Conservation (phyloP, 2,888 invertebrate species). For the Mesoligia furuncula region DNA sequence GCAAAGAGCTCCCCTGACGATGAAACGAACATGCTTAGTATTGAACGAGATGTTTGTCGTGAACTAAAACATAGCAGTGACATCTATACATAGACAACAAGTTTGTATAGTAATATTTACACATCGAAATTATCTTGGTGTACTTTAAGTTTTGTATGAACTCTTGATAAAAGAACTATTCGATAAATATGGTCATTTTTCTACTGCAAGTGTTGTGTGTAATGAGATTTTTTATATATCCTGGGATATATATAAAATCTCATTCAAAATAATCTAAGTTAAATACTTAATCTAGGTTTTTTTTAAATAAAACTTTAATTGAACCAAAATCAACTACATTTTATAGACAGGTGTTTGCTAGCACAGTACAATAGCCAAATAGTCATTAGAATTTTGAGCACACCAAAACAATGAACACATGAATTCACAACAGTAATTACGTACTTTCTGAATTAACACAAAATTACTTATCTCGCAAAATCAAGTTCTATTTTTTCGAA, state of each 20-base stretch:
- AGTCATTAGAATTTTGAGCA: not conserved
- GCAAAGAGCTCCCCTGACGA: conserved; percentile 50
- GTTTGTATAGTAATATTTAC: conserved; percentile 38
- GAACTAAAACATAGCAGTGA: conserved; percentile 61
- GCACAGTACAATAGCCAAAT: not conserved
- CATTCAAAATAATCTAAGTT: no score
- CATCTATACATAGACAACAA: conserved; percentile 50
- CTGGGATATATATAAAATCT: no score
- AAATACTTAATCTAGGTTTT: no score
- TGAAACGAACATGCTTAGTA: conserved; percentile 63
- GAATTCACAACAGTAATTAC: conserved; percentile 17
- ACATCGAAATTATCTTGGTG: conserved; percentile 56
- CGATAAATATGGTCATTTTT: not conserved
- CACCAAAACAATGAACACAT: conserved; percentile 42
- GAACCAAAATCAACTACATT: not conserved
- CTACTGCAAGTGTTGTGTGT: not conserved
- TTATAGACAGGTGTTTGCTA: not conserved
- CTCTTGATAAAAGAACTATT: not conserved
- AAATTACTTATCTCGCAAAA: conserved; percentile 15
- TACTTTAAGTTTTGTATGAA: not conserved
- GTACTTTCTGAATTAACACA: conserved; percentile 16
- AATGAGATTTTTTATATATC: no score
- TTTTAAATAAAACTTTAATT: not conserved
- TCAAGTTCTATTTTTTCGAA: conserved; percentile 14
- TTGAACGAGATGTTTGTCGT: conserved; percentile 49